Base-by-base conservation (phyloP, 2,888 invertebrate genomes). In the Graphium colonna region DNA sequence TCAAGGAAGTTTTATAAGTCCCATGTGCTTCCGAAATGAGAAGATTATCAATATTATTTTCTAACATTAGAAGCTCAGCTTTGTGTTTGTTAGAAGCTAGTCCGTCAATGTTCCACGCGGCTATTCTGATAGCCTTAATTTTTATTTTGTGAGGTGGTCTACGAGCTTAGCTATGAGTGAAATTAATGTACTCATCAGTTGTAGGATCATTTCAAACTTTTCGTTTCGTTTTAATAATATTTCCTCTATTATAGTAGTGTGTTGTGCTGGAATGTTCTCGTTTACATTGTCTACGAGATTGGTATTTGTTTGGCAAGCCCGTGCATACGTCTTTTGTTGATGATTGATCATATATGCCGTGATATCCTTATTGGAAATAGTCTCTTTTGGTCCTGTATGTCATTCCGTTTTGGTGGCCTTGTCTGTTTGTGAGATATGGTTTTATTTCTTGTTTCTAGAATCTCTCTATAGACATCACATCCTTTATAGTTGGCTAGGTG, bases 401-500 rank as follows among this genome's bases (percentile, higher is more conserved):
- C 5, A 4, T 7, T 28, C 28, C 5, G 28, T 28, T 33, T 33
- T 33, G 9, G 8, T 33, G 33, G 26, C 7, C 26, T 3, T 26
- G 26, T 26, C 7, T 26, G 4, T 26, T 7, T 26, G n/a, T n/a
- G n/a, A 7, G 26, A 5, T 31, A 31, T 9, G 10, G 3, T 31
- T 31, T 36, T 36, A 12, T 36, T 12, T 36, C 13, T 36, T 1
- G 12, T 9, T 4, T 9, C 36, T 2, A 36, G 2, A 12, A 36
- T 36, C n/a, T n/a, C n/a, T n/a, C n/a, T 36, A 9, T 36, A n/a
- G 9, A 36, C n/a, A n/a, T n/a, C n/a, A n/a, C n/a, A n/a, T n/a
- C n/a, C n/a, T n/a, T n/a, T n/a, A n/a, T 49, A 53, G 8, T 53
- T 53, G 1, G 48, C 53, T n/a, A 49, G 48, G 18, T 53, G 53